Evolutionary conservation across 2,113 vertebrate genomes (phyloP), one percentile per base, ranked within the genome.

Genomic region (Oostethus manadensis): DNA sequence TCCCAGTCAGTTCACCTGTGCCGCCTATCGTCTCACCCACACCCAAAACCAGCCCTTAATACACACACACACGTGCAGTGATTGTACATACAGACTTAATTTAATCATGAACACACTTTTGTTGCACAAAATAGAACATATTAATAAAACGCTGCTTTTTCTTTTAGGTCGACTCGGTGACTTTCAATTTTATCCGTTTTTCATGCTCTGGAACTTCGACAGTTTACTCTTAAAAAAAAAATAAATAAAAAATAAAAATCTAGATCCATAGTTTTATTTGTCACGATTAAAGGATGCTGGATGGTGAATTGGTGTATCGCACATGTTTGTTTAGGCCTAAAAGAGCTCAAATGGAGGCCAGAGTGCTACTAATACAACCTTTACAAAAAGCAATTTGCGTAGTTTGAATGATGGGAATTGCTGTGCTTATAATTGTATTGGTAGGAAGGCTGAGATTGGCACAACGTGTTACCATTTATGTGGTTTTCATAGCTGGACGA

Each of bases 1-100:
- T 98, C 70, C 93, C 91, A 3, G 79, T 86, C 60, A 57, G 78
- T 8, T 0, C 60, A 5, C 0, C 82, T 0, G 0, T 51, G 49
- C 43, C 78, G 20, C 65, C 86, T 5, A 0, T 66, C 16, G 13
- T 60, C 16, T 0, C 0, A 20, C 67, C 67, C 51, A 58, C 79
- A 1, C 1, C 13, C 3, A n/a, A 3, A 62, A 0, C 0, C 0
- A 60, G 60, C 3, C 77, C 74, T 38, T 70, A 55, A 72, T 13
- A 42, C 35, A 38, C 35, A 38, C 43, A 62, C 11, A 62, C 7
- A 29, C 43, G 66, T 10, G 45, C 8, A 17, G 42, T 40, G 20
- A 40, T 55, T 73, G 66, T 66, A 68, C 49, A 68, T 35, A 63
- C 45, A 65, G 17, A 69, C 40, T 15, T 35, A 62, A 45, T 20